Evolutionary conservation across 2,888 invertebrate genomes (phyloP).

Genomic region (Penaeus monodon): DNA sequence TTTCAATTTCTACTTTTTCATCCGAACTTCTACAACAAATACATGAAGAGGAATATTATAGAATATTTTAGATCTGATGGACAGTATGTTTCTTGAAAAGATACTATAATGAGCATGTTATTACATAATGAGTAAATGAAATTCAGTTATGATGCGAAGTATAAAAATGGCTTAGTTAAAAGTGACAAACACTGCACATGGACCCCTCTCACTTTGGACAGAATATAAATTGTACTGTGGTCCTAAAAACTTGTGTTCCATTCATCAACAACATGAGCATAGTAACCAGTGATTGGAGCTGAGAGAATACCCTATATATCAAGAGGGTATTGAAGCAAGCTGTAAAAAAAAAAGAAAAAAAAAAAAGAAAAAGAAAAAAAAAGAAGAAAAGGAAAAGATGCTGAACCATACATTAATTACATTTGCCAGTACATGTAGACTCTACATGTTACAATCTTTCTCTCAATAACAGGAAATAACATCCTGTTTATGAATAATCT

Average conservation of each 20-base stretch:
- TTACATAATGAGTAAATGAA: conserved; percentile 36
- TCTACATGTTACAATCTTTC: conserved; percentile 24
- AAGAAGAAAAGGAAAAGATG: neutral
- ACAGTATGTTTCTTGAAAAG: conserved; percentile 14
- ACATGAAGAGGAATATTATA: conserved; percentile 11
- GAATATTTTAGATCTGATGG: conserved; percentile 21
- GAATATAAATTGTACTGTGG: conserved; percentile 59
- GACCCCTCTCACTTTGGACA: conserved; percentile 60
- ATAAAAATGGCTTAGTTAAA: conserved; percentile 46
- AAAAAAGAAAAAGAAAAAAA: neutral
- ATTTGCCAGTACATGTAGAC: conserved; percentile 20
- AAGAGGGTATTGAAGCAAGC: conserved; percentile 20
- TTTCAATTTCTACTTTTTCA: conserved; percentile 17
- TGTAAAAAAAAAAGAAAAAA: conserved; percentile 6
- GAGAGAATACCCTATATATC: conserved; percentile 13
- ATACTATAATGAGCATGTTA: conserved; percentile 47
- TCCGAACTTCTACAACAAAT: conserved; percentile 20
- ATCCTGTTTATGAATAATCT: conserved; percentile 5
- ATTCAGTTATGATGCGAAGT: conserved; percentile 18
- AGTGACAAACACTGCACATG: conserved; percentile 55
- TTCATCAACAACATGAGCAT: conserved; percentile 35
- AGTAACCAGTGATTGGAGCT: conserved; percentile 29
- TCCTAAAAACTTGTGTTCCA: conserved; percentile 45
- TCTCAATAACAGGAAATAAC: neutral
- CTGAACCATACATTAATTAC: conserved; percentile 28